Evolutionary conservation across 2,113 vertebrate genomes (phyloP).

Genomic region (Xiphophorus hellerii): DNA sequence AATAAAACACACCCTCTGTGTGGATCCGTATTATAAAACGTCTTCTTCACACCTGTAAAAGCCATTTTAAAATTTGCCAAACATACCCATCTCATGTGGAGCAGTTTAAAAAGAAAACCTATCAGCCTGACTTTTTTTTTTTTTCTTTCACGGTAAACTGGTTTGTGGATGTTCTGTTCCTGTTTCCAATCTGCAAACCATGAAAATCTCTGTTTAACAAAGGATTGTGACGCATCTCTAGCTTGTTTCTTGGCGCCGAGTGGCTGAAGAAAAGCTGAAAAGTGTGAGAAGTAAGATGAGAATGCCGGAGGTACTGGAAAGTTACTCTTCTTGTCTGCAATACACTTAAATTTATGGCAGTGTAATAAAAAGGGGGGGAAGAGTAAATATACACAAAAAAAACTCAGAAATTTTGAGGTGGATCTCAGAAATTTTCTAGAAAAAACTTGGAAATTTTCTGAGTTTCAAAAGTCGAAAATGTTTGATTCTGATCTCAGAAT

Average conservation of each 20-base stretch:
- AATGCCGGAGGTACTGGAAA: background rate
- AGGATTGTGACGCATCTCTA: slow-evolving; percentile 38
- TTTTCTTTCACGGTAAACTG: slow-evolving; percentile 38
- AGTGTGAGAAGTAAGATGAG: background rate
- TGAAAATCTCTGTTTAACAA: slow-evolving; percentile 53
- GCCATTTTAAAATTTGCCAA: slow-evolving; percentile 49
- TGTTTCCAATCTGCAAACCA: slow-evolving; percentile 19
- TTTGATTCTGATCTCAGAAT: too few species aligned
- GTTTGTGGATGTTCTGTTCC: slow-evolving; percentile 30
- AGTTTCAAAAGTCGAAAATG: too few species aligned
- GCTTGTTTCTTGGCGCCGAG: slow-evolving; percentile 22
- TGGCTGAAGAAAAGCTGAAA: slow-evolving; percentile 7
- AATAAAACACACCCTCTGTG: slow-evolving; percentile 58
- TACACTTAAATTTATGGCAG: background rate
- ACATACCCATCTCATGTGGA: slow-evolving; percentile 27
- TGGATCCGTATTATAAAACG: slow-evolving; percentile 28
- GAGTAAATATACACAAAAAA: too few species aligned
- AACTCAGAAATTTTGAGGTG: too few species aligned
- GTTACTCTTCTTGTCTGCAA: background rate
- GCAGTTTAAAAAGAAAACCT: too few species aligned
- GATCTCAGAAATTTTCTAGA: too few species aligned
- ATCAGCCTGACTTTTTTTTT: background rate
- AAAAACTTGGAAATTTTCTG: too few species aligned
- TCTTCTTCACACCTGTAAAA: background rate
- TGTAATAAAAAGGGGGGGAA: too few species aligned